Evolutionary conservation across 1,140 invertebrate genomes (phyloP).

Genomic region (Leptinotarsa texana): DNA sequence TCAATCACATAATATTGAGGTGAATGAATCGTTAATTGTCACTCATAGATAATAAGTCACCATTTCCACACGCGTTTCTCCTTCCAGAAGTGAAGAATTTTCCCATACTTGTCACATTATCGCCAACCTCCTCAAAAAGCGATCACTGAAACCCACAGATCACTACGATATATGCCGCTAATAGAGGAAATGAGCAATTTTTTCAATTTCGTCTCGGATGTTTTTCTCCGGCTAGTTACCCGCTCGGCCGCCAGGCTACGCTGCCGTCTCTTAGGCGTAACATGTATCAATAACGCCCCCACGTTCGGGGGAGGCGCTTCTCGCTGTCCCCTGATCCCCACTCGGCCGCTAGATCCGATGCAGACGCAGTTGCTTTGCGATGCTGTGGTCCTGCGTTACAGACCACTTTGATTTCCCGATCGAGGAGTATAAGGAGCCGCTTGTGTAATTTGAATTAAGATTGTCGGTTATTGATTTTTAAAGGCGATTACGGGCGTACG

Average conservation of each 20-base stretch:
- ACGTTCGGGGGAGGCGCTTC: constrained; percentile 8
- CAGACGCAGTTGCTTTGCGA: constrained; percentile 10
- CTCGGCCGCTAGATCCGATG: not conserved
- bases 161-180: not conserved
- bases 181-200: constrained; percentile 9
- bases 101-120: too few relatives aligned
- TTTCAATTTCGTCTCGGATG: not conserved
- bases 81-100: too few relatives aligned
- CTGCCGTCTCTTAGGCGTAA: not conserved
- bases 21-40: too few relatives aligned
- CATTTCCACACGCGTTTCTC: too few relatives aligned
- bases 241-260: not conserved
- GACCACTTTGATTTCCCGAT: not conserved
- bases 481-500: not conserved
- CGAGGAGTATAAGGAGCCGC: not conserved
- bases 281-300: constrained; percentile 18
- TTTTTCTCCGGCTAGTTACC: not conserved
- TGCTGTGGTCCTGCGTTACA: not conserved
- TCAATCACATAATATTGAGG: too few relatives aligned
- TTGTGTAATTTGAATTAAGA: not conserved
- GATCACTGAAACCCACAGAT: not conserved
- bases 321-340: not conserved
- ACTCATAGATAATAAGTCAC: too few relatives aligned
- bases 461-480: not conserved
- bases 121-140: too few relatives aligned